These are phyloP conservation scores for Chamaetylas fuelleborni DNA, from an alignment of 2,113 vertebrate species.

Conservation along the genomic window DNA sequence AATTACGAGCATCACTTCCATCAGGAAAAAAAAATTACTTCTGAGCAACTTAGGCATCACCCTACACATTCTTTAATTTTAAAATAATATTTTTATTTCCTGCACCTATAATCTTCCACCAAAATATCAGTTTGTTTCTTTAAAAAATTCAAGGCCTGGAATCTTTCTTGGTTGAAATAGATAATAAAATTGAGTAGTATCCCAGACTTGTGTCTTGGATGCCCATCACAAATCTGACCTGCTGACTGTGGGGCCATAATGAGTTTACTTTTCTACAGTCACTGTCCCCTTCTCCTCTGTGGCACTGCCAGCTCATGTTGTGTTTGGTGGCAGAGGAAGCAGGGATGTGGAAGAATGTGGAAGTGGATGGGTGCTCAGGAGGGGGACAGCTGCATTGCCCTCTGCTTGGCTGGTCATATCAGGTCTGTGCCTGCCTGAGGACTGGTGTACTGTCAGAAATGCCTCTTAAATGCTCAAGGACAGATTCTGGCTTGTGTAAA, in stretches of 20 bases:
- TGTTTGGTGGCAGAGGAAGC: fast-evolving
- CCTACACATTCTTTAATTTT: background rate
- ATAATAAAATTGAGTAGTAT: background rate
- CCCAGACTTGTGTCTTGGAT: background rate
- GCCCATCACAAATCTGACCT: background rate
- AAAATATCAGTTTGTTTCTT: background rate
- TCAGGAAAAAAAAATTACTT: background rate
- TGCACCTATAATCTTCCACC: background rate
- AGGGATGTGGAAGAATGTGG: background rate
- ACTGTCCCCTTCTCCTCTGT: background rate
- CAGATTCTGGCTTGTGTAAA: background rate
- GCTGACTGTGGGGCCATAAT: background rate
- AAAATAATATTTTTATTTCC: background rate
- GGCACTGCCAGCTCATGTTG: background rate
- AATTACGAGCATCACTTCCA: fast-evolving
- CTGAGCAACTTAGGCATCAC: background rate
- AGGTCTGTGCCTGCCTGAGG: background rate
- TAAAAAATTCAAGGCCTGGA: background rate
- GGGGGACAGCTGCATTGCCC: background rate
- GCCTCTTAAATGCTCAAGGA: background rate
- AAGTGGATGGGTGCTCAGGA: background rate
- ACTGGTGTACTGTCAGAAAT: background rate
- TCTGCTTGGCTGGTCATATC: background rate
- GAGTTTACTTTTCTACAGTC: background rate
- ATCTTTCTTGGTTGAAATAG: background rate